Percentiles rank a stretch among this genome's conserved stretches.
Evolutionary conservation across 2,113 vertebrate species (phyloP).

Genomic region (Spheniscus mendiculus): DNA sequence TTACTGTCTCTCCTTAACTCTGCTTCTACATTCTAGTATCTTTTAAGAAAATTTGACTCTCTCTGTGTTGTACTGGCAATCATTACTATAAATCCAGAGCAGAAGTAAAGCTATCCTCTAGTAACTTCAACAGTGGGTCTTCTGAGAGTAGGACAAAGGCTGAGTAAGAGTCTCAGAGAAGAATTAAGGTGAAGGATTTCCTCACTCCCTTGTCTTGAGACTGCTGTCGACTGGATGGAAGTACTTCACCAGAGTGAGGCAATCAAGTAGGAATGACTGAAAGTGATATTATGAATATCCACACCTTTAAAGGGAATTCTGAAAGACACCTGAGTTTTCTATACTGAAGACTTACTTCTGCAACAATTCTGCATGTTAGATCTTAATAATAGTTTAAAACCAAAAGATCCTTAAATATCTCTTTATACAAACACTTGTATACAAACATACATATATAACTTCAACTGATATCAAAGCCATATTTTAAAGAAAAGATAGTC

Average conservation of each 20-base stretch:
- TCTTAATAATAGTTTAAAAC: neutral
- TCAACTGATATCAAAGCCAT: neutral
- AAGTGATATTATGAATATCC: neutral
- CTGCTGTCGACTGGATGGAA: accelerated
- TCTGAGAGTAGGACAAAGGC: neutral
- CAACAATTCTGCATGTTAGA: neutral
- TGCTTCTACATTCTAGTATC: neutral
- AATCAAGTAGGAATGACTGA: neutral
- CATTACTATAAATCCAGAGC: neutral
- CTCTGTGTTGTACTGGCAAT: neutral
- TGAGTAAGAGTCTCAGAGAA: neutral
- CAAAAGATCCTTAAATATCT: neutral
- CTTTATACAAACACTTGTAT: neutral
- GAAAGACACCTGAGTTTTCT: neutral
- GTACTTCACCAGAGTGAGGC: neutral
- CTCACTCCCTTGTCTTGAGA: neutral
- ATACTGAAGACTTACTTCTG: neutral
- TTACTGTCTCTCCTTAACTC: neutral
- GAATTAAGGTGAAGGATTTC: neutral
- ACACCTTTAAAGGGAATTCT: neutral
- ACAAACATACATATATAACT: neutral
- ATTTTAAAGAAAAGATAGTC: neutral
- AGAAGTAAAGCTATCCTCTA: neutral
- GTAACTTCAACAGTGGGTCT: neutral
- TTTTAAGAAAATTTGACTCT: neutral